A percentile compares a stretch with the other conserved stretches of the same genome.
These are phyloP conservation scores for Subacronicta megacephala DNA, from an alignment of 2,888 invertebrate genomes.

Conservation along the genomic window DNA sequence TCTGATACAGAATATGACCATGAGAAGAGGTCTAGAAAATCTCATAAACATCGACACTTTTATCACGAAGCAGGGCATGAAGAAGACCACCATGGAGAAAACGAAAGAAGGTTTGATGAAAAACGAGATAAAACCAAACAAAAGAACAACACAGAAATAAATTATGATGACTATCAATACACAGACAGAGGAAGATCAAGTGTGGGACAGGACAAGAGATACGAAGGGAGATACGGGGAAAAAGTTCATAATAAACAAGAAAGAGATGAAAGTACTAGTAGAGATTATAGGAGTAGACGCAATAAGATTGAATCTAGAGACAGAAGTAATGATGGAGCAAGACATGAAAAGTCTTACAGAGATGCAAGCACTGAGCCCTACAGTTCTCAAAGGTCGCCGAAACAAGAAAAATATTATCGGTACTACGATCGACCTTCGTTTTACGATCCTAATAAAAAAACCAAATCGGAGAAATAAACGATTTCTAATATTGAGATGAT, in stretches of 20 bases:
- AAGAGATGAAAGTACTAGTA: constrained; percentile 3
- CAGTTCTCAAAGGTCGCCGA: background rate
- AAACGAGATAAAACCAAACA: constrained; percentile 11
- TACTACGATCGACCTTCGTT: constrained; percentile 17
- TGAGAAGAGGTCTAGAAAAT: constrained; percentile 10
- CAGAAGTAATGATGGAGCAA: constrained; percentile 2
- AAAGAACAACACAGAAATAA: constrained; percentile 19
- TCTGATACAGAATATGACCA: constrained; percentile 1
- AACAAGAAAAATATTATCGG: constrained; percentile 27
- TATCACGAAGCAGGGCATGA: constrained; percentile 9
- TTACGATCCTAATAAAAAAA: constrained; percentile 34
- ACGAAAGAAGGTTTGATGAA: constrained; percentile 9
- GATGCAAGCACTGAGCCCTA: constrained; percentile 1
- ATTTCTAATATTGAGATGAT: background rate
- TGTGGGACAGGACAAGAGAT: constrained; percentile 17
- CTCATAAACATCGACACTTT: background rate
- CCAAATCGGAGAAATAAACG: constrained; percentile 37
- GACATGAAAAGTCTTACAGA: constrained; percentile 10
- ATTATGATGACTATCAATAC: constrained; percentile 13
- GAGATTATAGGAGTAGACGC: constrained; percentile 2
- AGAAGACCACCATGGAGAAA: background rate
- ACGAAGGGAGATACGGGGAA: constrained; percentile 11
- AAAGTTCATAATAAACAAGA: constrained; percentile 24
- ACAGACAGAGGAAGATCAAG: constrained; percentile 26
- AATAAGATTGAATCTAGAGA: constrained; percentile 1